Evolutionary conservation across 2,888 invertebrate genomes (phyloP).

Genomic region (Aphidoletes aphidimyza): DNA sequence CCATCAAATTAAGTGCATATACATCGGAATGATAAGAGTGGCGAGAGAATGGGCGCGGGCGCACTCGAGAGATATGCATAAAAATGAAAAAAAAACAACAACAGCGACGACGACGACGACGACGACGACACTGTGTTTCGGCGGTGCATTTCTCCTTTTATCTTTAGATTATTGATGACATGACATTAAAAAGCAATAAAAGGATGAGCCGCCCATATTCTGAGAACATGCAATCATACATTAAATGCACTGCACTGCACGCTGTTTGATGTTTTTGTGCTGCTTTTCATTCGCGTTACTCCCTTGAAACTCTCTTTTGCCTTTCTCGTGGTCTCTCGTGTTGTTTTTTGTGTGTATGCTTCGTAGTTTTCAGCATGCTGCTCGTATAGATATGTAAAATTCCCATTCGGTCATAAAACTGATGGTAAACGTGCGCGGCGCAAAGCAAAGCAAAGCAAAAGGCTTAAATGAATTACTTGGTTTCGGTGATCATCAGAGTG

Average conservation of each 20-base stretch:
- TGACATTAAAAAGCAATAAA: conserved; percentile 46
- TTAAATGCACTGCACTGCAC: conserved; percentile 9
- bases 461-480: neutral
- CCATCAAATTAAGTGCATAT: neutral
- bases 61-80: neutral
- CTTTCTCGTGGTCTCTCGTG: neutral
- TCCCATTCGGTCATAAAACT: too few relatives aligned
- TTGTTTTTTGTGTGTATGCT: neutral
- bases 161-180: conserved; percentile 22
- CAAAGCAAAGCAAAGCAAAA: neutral
- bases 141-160: neutral
- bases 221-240: conserved; percentile 27
- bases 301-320: neutral
- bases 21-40: conserved; percentile 7
- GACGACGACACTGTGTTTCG: neutral
- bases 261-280: conserved; percentile 21
- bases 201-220: conserved; percentile 49
- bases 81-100: neutral
- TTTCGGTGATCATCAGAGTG: neutral
- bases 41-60: too few relatives aligned
- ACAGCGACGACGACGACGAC: too few relatives aligned
- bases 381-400: too few relatives aligned
- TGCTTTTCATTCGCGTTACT: conserved; percentile 23
- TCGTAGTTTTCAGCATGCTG: neutral
- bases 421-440: neutral